Conservation (phyloP, 2,113 vertebrate species). For the Conger conger region DNA sequence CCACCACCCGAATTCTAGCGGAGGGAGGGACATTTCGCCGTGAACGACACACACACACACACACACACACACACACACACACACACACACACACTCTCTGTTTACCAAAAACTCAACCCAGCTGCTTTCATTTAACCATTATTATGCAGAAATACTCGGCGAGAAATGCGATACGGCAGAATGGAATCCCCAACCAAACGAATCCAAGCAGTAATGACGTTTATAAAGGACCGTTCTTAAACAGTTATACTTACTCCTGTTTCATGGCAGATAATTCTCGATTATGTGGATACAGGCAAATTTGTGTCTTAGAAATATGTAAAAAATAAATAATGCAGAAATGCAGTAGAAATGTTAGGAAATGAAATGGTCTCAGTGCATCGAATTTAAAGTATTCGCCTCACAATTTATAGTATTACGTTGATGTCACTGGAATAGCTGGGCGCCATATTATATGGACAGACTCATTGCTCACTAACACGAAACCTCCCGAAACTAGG, state of each 20-base stretch:
- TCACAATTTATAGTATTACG: not conserved
- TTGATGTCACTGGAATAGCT: too few relatives aligned
- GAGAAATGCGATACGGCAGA: conserved; percentile 11
- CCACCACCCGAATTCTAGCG: conserved; percentile 85
- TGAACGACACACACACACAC: conserved; percentile 9
- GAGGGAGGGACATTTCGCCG: not conserved
- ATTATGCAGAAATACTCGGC: not conserved
- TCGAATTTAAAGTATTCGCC: not conserved
- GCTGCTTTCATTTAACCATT: conserved; percentile 19
- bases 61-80: too few relatives aligned
- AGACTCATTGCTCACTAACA: too few relatives aligned
- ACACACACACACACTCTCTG: not conserved
- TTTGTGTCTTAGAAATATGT: not conserved
- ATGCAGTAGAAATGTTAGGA: not conserved
- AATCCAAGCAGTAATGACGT: not conserved
- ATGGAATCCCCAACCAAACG: not conserved
- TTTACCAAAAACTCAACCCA: not conserved
- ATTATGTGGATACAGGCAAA: not conserved
- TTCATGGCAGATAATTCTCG: not conserved
- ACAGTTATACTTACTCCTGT: not conserved
- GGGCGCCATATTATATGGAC: too few relatives aligned
- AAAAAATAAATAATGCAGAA: too few relatives aligned
- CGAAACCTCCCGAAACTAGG: too few relatives aligned
- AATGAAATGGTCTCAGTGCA: not conserved
- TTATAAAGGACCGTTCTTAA: not conserved